A percentile compares a stretch with the other conserved stretches of the same genome.
phyloP scores from a whole-genome alignment of 2,888 invertebrate species.

The Aleiodes testaceus region DNA sequence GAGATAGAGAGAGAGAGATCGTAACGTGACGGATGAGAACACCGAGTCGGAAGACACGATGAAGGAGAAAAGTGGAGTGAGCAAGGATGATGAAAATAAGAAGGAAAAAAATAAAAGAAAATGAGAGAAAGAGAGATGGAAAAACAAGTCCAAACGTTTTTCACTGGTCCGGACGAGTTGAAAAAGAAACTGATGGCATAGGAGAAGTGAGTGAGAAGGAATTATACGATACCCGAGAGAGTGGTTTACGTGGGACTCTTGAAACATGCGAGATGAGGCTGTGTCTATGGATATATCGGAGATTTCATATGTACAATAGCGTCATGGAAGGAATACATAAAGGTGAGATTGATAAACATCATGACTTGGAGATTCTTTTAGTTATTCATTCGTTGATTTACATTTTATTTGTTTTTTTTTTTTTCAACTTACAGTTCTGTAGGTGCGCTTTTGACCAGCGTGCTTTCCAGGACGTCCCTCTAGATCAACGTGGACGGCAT shows the following conservation, averaged over 20 bases:
- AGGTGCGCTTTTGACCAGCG: conserved; percentile 97
- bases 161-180: background rate
- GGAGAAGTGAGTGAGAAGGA: conserved; percentile 49
- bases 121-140: conserved; percentile 37
- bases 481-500: conserved; percentile 94
- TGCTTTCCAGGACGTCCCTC: conserved; percentile 95
- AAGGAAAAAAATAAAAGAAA: conserved; percentile 42
- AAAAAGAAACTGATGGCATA: conserved; percentile 46
- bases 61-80: conserved; percentile 32
- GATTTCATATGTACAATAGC: conserved; percentile 64
- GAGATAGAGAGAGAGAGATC: conserved; percentile 47
- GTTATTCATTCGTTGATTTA: background rate
- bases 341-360: conserved; percentile 58
- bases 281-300: conserved; percentile 62
- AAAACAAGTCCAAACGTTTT: conserved; percentile 20
- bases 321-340: conserved; percentile 55
- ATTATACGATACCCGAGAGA: conserved; percentile 65
- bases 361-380: background rate
- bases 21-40: conserved; percentile 43
- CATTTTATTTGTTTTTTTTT: background rate
- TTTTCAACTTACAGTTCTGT: conserved; percentile 87
- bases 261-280: conserved; percentile 68
- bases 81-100: conserved; percentile 41
- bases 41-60: conserved; percentile 46
- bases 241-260: conserved; percentile 63